Conservation (phyloP, 1,140 invertebrate genomes). For the Hetaerina americana region DNA sequence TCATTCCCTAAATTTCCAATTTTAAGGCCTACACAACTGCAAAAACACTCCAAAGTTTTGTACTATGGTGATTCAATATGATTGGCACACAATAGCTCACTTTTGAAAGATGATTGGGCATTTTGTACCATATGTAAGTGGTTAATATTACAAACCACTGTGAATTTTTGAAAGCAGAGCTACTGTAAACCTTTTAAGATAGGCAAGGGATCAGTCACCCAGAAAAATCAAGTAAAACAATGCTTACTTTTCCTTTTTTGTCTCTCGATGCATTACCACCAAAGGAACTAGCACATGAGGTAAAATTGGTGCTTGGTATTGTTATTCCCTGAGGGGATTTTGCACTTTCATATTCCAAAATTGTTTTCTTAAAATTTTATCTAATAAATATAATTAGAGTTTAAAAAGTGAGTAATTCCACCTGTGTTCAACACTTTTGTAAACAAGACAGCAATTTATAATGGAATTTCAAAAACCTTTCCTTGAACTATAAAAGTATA, state of each 20-base stretch:
- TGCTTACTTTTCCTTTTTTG: not conserved
- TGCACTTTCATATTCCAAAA: not conserved
- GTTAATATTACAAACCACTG: not conserved
- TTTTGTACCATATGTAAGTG: not conserved
- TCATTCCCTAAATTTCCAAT: not conserved
- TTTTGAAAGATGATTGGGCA: not conserved
- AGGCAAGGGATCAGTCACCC: not conserved
- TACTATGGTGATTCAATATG: not conserved
- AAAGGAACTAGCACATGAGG: not conserved
- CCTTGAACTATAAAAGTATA: not conserved
- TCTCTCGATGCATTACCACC: not conserved
- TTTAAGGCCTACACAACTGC: not conserved
- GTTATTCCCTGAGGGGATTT: not conserved
- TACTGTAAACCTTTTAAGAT: not conserved
- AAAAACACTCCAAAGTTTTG: not conserved
- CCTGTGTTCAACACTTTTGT: not conserved
- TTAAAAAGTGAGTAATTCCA: not conserved
- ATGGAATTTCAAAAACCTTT: not conserved
- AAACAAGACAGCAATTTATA: not conserved
- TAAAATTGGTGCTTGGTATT: not conserved
- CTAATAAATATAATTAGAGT: slow-evolving; percentile 1
- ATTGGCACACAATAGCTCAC: not conserved
- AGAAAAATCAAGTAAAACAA: not conserved
- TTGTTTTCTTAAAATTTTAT: not conserved
- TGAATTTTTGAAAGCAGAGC: not conserved